Conservation (phyloP, 2,113 vertebrate species). For the Atrichornis clamosus region DNA sequence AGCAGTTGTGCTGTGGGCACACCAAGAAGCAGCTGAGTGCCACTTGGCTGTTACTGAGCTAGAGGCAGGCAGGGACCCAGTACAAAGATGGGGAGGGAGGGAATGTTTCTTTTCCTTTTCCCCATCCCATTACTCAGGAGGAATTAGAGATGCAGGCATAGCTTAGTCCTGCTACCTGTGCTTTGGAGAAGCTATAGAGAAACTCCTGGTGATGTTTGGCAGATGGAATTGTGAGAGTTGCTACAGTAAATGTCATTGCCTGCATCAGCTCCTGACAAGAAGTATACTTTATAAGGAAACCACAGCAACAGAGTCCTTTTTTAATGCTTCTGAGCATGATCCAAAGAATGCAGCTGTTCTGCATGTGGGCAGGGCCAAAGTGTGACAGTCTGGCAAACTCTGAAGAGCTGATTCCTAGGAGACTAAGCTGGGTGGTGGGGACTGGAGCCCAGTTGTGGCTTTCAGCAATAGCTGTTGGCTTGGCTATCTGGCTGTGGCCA, state of each 20-base stretch:
- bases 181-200: not conserved
- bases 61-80: not conserved
- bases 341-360: accelerated
- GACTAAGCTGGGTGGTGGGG: not conserved
- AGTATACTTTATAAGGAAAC: not conserved
- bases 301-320: not conserved
- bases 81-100: not conserved
- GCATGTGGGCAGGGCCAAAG: not conserved
- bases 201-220: not conserved
- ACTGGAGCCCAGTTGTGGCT: not conserved
- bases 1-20: not conserved
- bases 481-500: not conserved
- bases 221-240: not conserved
- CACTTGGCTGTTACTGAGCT: not conserved
- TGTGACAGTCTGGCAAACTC: accelerated
- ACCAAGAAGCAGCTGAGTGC: not conserved
- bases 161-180: not conserved
- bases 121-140: not conserved
- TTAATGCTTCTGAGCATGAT: not conserved
- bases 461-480: not conserved
- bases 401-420: not conserved
- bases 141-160: not conserved
- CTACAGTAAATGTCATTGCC: not conserved
- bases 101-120: not conserved
- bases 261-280: not conserved